Base-by-base conservation (phyloP, 2,888 invertebrate species). In the Macroteleia sp. region DNA sequence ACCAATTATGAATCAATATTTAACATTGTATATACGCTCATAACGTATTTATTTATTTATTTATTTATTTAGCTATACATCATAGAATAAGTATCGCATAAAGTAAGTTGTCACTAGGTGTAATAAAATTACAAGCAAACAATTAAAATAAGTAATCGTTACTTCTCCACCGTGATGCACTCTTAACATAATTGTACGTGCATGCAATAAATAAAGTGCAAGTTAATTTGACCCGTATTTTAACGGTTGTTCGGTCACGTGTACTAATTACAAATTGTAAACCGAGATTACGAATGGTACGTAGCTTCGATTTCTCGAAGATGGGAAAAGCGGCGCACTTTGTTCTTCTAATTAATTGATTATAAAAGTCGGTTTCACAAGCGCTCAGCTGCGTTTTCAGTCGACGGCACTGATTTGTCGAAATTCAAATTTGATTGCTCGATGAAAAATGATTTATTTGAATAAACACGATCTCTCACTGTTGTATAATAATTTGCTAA, bases 221-320 rank as follows among this genome's bases (percentile, higher is more conserved):
- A 48, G 46, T 50, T 61, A 66, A 54, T 61, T 67, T 70, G 70
- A 70, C 59, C 70, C 19, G 59, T 17, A 59, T 69, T 77, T 77
- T 71, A 70, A 77, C 70, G 70, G 77, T 70, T 77, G 46, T 70
- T 59, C 20, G 39, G 19, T 36, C 42, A 39, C 36, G 54, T 46
- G 50, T 64, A 70, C 66, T 59, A 77, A 77, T 77, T 77, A 71
- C 28, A 32, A 59, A 71, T 56, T 48, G 46, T 56, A 39, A 56
- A 12, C 30, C 41, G 14, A 39, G 30, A 50, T 66, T n/a, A 8
- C 19, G 22, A 41, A 36, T 62, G 34, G 34, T 14, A 41, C 39
- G 44, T 12, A n/a, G 20, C 30, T 52, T 34, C 22, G 12, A 9
- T 59, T 59, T 57, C 59, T 32, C 25, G 19, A n/a, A 16, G 46